These are phyloP conservation scores for Bufotes viridis DNA, from an alignment of 2,797 vertebrate genomes.

Conservation along the genomic window DNA sequence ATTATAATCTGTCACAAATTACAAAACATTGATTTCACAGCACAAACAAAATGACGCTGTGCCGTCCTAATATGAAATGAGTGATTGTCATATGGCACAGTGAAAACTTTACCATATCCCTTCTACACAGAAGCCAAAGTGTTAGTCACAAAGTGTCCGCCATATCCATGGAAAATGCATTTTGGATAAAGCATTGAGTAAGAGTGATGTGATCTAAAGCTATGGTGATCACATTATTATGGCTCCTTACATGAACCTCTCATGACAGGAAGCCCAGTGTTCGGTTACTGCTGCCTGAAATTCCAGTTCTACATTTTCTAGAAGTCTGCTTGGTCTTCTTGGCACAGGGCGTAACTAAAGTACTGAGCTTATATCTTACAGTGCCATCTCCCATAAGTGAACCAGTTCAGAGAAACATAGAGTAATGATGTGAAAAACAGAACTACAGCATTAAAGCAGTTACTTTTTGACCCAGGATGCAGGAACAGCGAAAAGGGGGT, in stretches of 20 bases:
- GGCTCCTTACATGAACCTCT: not conserved
- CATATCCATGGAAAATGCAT: not conserved
- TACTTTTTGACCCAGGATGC: no score
- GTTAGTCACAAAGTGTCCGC: not conserved
- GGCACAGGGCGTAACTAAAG: no score
- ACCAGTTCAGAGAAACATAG: no score
- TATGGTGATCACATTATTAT: not conserved
- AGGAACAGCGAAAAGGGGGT: no score
- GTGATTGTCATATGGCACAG: conserved; percentile 15
- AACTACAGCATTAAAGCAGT: no score
- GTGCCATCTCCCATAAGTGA: no score
- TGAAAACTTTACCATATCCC: not conserved
- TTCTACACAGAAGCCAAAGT: not conserved
- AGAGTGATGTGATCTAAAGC: not conserved
- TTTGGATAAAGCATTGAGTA: not conserved
- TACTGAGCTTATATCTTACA: no score
- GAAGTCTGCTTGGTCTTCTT: not conserved
- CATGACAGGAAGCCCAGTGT: conserved; percentile 11
- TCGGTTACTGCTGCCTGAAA: not conserved
- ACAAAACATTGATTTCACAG: not conserved
- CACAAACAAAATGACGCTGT: not conserved
- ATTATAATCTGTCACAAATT: not conserved
- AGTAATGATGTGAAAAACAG: no score
- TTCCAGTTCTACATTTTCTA: not conserved
- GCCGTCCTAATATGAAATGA: not conserved